Evolutionary conservation across 30 jellyfish, hydroid and myxozoan species (phyloP), one percentile per base, ranked within the genome.

Genomic region (Euphysa ruthae): DNA sequence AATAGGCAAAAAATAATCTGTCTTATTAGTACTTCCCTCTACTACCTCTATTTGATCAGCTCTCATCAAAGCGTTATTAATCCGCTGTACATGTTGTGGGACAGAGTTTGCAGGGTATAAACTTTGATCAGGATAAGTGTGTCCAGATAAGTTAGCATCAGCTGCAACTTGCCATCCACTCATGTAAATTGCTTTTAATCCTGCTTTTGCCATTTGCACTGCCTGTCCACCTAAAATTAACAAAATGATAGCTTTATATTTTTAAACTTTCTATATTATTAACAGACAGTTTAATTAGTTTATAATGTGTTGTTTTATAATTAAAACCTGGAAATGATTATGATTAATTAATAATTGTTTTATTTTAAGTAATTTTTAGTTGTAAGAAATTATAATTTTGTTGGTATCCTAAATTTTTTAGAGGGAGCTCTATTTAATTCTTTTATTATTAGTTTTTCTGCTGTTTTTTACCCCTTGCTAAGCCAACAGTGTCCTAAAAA

Each of bases 81-180:
- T 79, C 21, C 93, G 58, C 62, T 79, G 82, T n/a, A 77, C 94
- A 19, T 71, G 79, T 43, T 77, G 79, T 21, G 96, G 96, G 12
- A 78, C 84, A 2, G 96, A 78, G 55, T 86, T 93, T 1, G 82
- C 93, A 2, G 96, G 96, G 58, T 86, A 86, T 43, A 86, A 65
- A 43, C 86, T 61, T 44, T 75, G 94, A 72, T 86, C 96, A 1
- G 96, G 96, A 60, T 44, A 86, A 16, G 94, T 79, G 55, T 78
- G 85, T 12, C 29, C 49, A 15, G 96, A 87, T 12, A 82, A 56
- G 82, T 86, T 86, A 46, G 34, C 64, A 55, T 86, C 96, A 0
- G 92, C 96, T 19, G 96, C 96, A 16, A 86, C 96, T 69, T 86
- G 96, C 96, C 96, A 86, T 4, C 96, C 96, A 51, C 94, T 78